Percentiles rank a stretch among this genome's conserved stretches.
Evolutionary conservation across 1,140 invertebrate genomes (phyloP).

Genomic region (Drosophila hydei): DNA sequence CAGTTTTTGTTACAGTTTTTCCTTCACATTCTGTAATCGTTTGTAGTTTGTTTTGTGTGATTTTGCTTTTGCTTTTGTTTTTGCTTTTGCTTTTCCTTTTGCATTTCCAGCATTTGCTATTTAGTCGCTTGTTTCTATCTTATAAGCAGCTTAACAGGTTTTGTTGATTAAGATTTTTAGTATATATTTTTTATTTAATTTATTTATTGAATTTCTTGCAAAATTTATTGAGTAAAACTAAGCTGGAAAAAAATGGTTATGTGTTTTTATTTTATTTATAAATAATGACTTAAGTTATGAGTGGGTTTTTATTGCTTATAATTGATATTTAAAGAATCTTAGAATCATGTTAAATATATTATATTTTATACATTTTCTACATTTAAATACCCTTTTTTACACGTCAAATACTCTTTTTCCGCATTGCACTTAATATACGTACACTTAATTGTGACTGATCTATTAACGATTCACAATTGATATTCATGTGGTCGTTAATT

Average conservation of each 20-base stretch:
- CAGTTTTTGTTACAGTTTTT: slow-evolving; percentile 59
- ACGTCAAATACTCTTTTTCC: background rate
- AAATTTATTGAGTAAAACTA: slow-evolving; percentile 50
- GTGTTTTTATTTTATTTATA: background rate
- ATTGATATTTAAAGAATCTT: slow-evolving; percentile 28
- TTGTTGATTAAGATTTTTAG: slow-evolving; percentile 56
- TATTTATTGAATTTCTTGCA: slow-evolving; percentile 47
- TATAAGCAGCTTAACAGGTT: slow-evolving; percentile 69
- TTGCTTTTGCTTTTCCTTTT: slow-evolving; percentile 35
- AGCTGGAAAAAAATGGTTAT: too few species aligned
- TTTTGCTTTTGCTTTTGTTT: slow-evolving; percentile 8
- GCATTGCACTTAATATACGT: slow-evolving; percentile 9
- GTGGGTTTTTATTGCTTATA: slow-evolving; percentile 47
- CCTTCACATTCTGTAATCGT: slow-evolving; percentile 60
- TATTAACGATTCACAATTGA: slow-evolving; percentile 14
- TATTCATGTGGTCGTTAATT: slow-evolving; percentile 27
- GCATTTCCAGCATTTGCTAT: slow-evolving; percentile 38
- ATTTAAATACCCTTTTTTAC: slow-evolving; percentile 28
- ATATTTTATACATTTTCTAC: slow-evolving; percentile 17
- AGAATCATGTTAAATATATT: background rate
- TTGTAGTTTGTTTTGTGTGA: slow-evolving; percentile 30
- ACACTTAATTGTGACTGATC: slow-evolving; percentile 8
- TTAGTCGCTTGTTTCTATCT: slow-evolving; percentile 22
- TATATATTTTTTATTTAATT: slow-evolving; percentile 13
- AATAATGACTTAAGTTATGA: too few species aligned